Conservation (phyloP, 2,113 vertebrate genomes). For the Sula dactylatra region DNA sequence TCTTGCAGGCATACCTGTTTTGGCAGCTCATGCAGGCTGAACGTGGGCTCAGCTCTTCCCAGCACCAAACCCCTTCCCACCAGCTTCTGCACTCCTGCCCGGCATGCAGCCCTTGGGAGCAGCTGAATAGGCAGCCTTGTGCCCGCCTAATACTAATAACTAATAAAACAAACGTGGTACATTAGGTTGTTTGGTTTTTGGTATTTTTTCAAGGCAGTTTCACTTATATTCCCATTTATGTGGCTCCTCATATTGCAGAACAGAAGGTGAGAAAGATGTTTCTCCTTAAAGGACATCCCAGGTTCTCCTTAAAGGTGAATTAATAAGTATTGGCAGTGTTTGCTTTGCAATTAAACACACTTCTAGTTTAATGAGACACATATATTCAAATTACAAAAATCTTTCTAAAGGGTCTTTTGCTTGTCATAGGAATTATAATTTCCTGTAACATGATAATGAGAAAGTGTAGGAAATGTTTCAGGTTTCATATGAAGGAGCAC, state of each 20-base stretch:
- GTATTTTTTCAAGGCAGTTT: neutral
- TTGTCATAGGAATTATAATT: neutral
- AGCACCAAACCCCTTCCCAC: neutral
- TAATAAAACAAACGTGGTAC: neutral
- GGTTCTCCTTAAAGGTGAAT: neutral
- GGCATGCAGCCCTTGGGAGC: rapidly evolving
- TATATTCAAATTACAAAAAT: neutral
- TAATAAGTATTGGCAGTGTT: neutral
- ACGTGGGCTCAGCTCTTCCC: neutral
- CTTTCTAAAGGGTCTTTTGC: neutral
- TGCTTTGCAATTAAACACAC: neutral
- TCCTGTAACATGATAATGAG: neutral
- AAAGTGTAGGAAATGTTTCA: neutral
- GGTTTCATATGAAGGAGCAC: neutral
- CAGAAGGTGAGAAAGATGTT: neutral
- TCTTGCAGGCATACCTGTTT: neutral
- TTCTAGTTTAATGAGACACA: neutral
- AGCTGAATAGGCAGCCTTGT: neutral
- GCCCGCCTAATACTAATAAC: neutral
- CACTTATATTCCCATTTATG: neutral
- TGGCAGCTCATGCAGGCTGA: neutral
- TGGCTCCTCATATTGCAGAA: neutral
- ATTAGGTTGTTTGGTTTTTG: too few species aligned
- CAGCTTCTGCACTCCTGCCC: rapidly evolving
- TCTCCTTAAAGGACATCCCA: neutral